Evolutionary conservation across 2,888 invertebrate species (phyloP).

Genomic region (Zhuqinia jingwanae): DNA sequence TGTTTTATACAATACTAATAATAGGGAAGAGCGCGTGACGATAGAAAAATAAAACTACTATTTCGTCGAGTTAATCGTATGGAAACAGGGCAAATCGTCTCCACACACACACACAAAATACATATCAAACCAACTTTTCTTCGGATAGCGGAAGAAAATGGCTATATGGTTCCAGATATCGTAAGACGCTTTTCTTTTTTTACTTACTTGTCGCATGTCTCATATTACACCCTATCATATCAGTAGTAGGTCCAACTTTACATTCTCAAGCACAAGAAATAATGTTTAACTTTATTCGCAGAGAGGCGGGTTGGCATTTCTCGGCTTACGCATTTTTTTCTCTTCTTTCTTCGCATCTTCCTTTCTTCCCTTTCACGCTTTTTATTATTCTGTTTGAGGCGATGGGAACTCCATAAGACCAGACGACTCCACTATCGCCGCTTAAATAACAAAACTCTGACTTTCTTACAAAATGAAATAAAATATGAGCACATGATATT

Average conservation of each 20-base stretch:
- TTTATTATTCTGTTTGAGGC: too few relatives aligned
- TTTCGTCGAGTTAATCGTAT: constrained; percentile 60
- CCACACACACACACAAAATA: too few relatives aligned
- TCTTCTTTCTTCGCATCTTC: too few relatives aligned
- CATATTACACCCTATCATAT: constrained; percentile 38
- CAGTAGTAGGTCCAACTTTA: constrained; percentile 42
- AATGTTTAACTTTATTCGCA: not conserved
- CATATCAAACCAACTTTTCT: not conserved
- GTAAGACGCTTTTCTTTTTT: not conserved
- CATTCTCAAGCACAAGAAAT: constrained; percentile 7
- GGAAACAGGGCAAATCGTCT: constrained; percentile 63
- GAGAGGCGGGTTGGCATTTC: not conserved
- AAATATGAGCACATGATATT: too few relatives aligned
- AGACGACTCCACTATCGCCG: not conserved
- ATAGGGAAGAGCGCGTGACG: not conserved
- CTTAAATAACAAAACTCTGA: not conserved
- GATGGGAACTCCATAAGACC: too few relatives aligned
- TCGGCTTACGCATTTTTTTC: constrained; percentile 47
- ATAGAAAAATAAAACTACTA: not conserved
- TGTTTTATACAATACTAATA: not conserved
- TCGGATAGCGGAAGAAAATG: not conserved
- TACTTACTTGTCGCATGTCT: constrained; percentile 51
- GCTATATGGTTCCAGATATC: not conserved
- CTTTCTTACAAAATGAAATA: not conserved
- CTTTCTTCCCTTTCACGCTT: not conserved